Base-by-base conservation (phyloP, 2,797 vertebrate genomes). In the Sebastes vulpes region DNA sequence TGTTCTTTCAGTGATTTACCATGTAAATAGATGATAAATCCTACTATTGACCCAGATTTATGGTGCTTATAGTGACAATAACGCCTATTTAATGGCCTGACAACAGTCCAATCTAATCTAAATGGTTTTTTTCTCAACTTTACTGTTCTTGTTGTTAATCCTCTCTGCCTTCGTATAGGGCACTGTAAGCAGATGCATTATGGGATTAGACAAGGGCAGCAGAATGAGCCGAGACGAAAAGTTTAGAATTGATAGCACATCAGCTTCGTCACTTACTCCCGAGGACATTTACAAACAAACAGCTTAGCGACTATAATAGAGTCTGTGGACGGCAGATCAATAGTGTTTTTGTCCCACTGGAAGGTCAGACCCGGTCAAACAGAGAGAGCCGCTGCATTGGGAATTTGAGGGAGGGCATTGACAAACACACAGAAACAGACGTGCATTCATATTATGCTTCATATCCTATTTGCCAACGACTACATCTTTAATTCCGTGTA, bases 221-320 rank as follows among this genome's bases (percentile, higher is more conserved):
- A 31, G 48, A 65, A 48, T 26, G 59, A 79, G 60, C 53, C 8
- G 9, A 52, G 46, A 6, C 8, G 21, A 65, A 72, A 75, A 65
- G 68, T 72, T 76, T 75, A 20, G 29, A 63, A 79, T 83, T 81
- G 73, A 82, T 79, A 38, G 50, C 65, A 56, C 74, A 73, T 85
- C 59, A 65, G 75, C 75, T 25, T 52, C 23, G 29, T 67, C 64
- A 31, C 60, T 86, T 70, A 64, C 74, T 82, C 31, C 1, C 11
- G 14, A 80, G 76, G 75, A 75, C 88, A 84, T 78, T 84, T 69
- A 76, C 79, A 91, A 86, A 89, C 86, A 90, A 89, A 85, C 74
- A 78, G 59, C 75, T 91, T 91, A 91, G 78, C 4, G 5, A 59
- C 76, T 78, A 76, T 91, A 89, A 93, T 84, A 42, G 80, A 89